Evolutionary conservation across 2,888 invertebrate genomes (phyloP).

Genomic region (Idaea dimidiata): DNA sequence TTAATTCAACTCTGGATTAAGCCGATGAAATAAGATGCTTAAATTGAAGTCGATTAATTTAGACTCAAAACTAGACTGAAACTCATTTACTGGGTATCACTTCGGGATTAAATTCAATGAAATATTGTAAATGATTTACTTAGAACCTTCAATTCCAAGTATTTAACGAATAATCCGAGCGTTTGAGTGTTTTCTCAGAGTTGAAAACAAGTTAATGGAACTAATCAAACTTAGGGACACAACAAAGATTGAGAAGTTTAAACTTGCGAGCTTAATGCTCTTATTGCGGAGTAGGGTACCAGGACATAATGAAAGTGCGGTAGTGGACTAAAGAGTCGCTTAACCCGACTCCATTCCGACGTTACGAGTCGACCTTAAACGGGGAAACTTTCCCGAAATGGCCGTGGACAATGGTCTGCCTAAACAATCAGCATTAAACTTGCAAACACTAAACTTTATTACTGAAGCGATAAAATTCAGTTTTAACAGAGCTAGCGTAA

Average conservation of each 20-base stretch:
- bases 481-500: conserved; percentile 6
- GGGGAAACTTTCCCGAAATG: conserved; percentile 24
- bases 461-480: conserved; percentile 1
- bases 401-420: conserved; percentile 23
- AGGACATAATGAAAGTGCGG: neutral
- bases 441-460: conserved; percentile 10
- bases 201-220: neutral
- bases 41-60: neutral
- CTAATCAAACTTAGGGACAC: neutral
- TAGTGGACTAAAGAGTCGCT: conserved; percentile 2
- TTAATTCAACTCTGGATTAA: neutral
- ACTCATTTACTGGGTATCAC: neutral
- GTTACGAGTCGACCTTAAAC: conserved; percentile 19
- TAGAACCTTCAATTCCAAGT: neutral
- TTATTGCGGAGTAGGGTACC: conserved; percentile 10
- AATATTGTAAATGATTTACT: neutral
- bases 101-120: neutral
- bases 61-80: neutral
- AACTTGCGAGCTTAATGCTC: neutral
- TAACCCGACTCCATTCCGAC: conserved; percentile 1
- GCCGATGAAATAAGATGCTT: conserved; percentile 1
- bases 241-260: conserved; percentile 1
- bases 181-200: neutral
- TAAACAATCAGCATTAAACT: conserved; percentile 23
- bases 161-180: neutral